These are phyloP conservation scores for Pogonus chalceus DNA, from an alignment of 1,140 invertebrate species.

Conservation along the genomic window DNA sequence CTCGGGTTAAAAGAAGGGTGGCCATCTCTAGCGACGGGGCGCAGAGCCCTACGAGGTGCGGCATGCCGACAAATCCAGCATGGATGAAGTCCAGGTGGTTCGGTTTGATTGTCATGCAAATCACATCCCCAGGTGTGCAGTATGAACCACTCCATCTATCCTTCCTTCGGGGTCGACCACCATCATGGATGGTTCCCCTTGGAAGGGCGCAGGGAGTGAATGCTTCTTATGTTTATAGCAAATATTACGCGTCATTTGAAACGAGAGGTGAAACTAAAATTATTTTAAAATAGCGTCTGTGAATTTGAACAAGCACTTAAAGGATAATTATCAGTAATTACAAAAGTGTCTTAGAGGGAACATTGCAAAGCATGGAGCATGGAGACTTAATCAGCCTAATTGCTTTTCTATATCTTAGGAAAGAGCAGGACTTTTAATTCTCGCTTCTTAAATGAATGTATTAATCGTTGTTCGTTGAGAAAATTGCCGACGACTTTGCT, in stretches of 20 bases:
- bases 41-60: too few species aligned
- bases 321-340: conserved; percentile 5
- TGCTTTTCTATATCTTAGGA: neutral
- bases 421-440: neutral
- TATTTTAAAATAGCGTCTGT: too few species aligned
- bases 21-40: too few species aligned
- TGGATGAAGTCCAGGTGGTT: conserved; percentile 16
- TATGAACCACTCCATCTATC: too few species aligned
- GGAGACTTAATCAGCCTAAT: neutral
- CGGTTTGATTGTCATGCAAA: conserved; percentile 18
- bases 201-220: too few species aligned
- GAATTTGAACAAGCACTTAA: neutral
- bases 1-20: too few species aligned
- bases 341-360: neutral
- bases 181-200: too few species aligned
- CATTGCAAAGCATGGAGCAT: too few species aligned
- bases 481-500: neutral
- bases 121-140: conserved; percentile 17
- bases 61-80: neutral
- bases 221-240: too few species aligned
- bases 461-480: neutral
- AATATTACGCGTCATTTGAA: too few species aligned
- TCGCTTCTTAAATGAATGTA: neutral
- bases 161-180: too few species aligned
- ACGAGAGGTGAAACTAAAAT: too few species aligned